Evolutionary conservation across 2,797 vertebrate species (phyloP), one percentile per base, ranked within the genome.

Genomic region (Pelochelys cantorii): DNA sequence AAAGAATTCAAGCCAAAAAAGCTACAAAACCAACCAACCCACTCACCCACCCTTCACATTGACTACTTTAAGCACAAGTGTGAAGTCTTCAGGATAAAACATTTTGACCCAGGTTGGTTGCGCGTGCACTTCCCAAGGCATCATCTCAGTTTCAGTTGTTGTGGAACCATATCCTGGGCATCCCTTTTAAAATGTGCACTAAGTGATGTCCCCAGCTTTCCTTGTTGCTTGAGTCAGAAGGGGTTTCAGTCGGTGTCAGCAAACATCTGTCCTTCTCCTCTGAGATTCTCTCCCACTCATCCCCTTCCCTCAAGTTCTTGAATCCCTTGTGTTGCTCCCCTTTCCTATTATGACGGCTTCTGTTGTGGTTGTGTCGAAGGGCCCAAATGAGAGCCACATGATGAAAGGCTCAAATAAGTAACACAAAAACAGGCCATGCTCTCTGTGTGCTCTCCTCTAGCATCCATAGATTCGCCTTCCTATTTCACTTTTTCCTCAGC

Each of bases 1-100:
- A 92, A 92, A 89, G 65, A 71, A 95, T 81, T 77, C 68, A 82
- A 96, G 87, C 88, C 82, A 42, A 92, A 71, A 91, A 93, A 53
- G 93, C 90, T 90, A 93, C 34, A 87, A 95, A 91, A 93, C 42
- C 88, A 88, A 84, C 54, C 81, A 62, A 57, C 87, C 65, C 86
- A 20, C 11, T 60, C 86, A 20, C 11, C 4, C 59, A 31, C 2
- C 29, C 60, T 42, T 42, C 60, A 65, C 17, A 59, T 55, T 56
- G 82, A 65, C 20, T 25, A 71, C 7, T 83, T 90, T 86, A 94
- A 86, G 23, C 31, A 74, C 84, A 89, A 97, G 79, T 78, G 6
- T 31, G 85, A 81, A 94, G 55, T n/a, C 71, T 93, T 91, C 78
- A 57, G 15, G 42, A 23, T 17, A 83, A 84, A 94, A 94, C 22